Percentiles rank a stretch among this genome's conserved stretches.
Evolutionary conservation across 2,888 invertebrate genomes (phyloP).

Genomic region (Synanthedon vespiformis): DNA sequence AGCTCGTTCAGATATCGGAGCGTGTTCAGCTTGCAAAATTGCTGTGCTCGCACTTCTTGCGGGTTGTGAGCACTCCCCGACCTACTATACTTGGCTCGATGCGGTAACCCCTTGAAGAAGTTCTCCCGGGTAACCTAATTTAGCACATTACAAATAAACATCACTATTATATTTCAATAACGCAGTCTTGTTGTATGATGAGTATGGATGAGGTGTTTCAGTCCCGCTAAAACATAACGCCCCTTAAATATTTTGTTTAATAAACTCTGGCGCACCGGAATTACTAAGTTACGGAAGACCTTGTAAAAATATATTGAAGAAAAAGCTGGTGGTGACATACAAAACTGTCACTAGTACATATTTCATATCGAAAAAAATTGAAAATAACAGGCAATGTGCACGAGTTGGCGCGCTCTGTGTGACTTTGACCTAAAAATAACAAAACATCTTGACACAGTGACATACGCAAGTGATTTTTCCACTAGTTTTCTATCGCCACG

Average conservation of each 20-base stretch:
- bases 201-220: too few species aligned
- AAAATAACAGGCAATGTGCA: constrained; percentile 4
- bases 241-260: too few species aligned
- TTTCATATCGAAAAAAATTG: constrained; percentile 10
- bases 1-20: not conserved
- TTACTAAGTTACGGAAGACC: not conserved
- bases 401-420: constrained; percentile 16
- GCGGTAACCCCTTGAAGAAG: too few species aligned
- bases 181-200: too few species aligned
- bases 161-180: too few species aligned
- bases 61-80: not conserved
- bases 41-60: not conserved
- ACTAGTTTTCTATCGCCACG: not conserved
- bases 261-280: too few species aligned
- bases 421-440: constrained; percentile 61
- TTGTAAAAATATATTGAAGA: not conserved
- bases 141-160: too few species aligned
- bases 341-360: constrained; percentile 14
- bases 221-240: too few species aligned
- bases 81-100: not conserved
- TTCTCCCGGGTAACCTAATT: too few species aligned
- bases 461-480: constrained; percentile 22
- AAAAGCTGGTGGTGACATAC: constrained; percentile 4
- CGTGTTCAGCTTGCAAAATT: not conserved
- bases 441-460: constrained; percentile 49